phyloP scores from a whole-genome alignment of 2,113 vertebrate genomes.

The Stegastes partitus region DNA sequence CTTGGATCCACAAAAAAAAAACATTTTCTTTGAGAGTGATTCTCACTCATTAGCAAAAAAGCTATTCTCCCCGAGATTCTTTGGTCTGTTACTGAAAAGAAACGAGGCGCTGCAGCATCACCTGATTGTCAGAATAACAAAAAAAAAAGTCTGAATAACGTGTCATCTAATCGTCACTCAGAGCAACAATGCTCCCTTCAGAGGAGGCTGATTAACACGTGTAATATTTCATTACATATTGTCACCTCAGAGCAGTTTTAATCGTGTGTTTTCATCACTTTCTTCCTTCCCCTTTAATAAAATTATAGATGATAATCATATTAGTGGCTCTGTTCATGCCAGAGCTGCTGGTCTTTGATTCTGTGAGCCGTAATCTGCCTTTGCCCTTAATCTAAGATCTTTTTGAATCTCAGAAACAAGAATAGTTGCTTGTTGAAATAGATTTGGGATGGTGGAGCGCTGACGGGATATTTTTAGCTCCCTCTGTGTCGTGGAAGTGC shows the following conservation, averaged over 20 bases:
- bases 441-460: slow-evolving; percentile 42
- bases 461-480: slow-evolving; percentile 57
- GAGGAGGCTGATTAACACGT: slow-evolving; percentile 46
- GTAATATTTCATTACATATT: slow-evolving; percentile 60
- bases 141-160: slow-evolving; percentile 26
- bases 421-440: slow-evolving; percentile 59
- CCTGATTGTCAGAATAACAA: slow-evolving; percentile 18
- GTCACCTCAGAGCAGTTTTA: slow-evolving; percentile 57
- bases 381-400: slow-evolving; percentile 75
- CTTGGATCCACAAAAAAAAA: slow-evolving; percentile 24
- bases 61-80: neutral
- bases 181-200: slow-evolving; percentile 46
- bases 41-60: slow-evolving; percentile 8
- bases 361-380: slow-evolving; percentile 65
- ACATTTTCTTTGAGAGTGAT: neutral
- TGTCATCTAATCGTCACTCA: slow-evolving; percentile 24
- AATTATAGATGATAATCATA: slow-evolving; percentile 75
- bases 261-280: slow-evolving; percentile 63
- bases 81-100: neutral
- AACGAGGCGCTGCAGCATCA: neutral
- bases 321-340: slow-evolving; percentile 51
- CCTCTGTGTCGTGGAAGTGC: slow-evolving; percentile 21
- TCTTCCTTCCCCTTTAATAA: slow-evolving; percentile 68
- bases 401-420: slow-evolving; percentile 62
- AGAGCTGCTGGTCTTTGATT: slow-evolving; percentile 58